Conservation (phyloP, 2,797 vertebrate genomes). For the Pantherophis vulpinus region DNA sequence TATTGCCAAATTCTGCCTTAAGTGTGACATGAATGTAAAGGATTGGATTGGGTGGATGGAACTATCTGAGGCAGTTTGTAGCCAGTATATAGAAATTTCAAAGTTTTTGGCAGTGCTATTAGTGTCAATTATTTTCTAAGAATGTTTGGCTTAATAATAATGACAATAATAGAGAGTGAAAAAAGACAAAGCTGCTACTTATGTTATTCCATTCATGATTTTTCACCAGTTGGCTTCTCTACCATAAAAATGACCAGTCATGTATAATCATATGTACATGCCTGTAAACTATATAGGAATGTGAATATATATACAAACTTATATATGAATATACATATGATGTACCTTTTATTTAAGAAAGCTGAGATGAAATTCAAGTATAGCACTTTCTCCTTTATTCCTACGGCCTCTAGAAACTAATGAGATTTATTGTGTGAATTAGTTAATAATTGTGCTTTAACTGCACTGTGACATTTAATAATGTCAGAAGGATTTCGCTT, state of each 20-base stretch:
- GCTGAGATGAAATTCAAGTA: conserved; percentile 59
- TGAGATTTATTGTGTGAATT: conserved; percentile 77
- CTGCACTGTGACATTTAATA: conserved; percentile 74
- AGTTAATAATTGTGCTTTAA: conserved; percentile 76
- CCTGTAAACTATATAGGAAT: background rate
- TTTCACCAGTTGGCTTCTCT: background rate
- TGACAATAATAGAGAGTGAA: background rate
- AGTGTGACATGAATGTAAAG: background rate
- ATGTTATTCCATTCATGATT: background rate
- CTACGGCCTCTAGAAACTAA: conserved; percentile 67
- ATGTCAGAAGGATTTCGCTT: conserved; percentile 76
- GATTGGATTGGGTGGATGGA: background rate
- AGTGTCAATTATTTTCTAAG: background rate
- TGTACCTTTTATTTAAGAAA: conserved; percentile 49
- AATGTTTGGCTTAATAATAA: background rate
- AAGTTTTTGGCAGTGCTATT: background rate
- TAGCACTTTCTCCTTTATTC: conserved; percentile 61
- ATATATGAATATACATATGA: background rate
- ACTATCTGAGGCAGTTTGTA: background rate
- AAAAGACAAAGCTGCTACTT: background rate
- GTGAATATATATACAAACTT: background rate
- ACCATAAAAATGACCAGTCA: background rate
- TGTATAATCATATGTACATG: background rate
- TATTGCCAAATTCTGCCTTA: background rate
- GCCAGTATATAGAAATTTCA: background rate